These are phyloP conservation scores for Palaemon carinicauda DNA, from an alignment of 1,140 invertebrate genomes.

Conservation along the genomic window DNA sequence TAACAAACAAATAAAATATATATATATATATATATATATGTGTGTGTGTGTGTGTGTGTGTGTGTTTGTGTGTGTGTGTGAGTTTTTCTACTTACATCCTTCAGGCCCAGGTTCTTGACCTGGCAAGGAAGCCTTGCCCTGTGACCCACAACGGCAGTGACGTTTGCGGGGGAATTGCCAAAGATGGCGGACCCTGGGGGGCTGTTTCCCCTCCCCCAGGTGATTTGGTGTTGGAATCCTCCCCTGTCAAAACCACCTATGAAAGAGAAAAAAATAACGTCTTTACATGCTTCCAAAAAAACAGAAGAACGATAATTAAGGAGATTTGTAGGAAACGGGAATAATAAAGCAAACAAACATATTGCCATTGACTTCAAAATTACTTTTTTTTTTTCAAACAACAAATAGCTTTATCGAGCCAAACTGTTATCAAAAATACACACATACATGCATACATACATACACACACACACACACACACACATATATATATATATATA, in stretches of 20 bases:
- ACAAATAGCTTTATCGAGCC: too few relatives aligned
- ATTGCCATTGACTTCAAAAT: neutral
- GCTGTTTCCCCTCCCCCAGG: constrained; percentile 49
- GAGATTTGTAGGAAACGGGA: too few relatives aligned
- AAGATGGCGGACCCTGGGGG: constrained; percentile 41
- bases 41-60: too few relatives aligned
- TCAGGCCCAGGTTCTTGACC: constrained; percentile 49
- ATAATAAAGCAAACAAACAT: too few relatives aligned
- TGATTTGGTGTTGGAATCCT: constrained; percentile 50
- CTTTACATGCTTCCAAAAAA: too few relatives aligned
- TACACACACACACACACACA: neutral
- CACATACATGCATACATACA: neutral
- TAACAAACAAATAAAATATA: too few relatives aligned
- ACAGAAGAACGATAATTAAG: too few relatives aligned
- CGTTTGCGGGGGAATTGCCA: constrained; percentile 40
- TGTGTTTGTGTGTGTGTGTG: too few relatives aligned
- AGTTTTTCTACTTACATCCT: constrained; percentile 56
- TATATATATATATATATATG: too few relatives aligned
- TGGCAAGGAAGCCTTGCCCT: constrained; percentile 41
- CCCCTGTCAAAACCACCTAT: constrained; percentile 46
- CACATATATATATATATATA: neutral
- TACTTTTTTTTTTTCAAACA: neutral
- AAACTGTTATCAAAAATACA: neutral
- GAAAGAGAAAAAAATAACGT: neutral
- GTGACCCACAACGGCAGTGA: constrained; percentile 47